Evolutionary conservation across 2,113 vertebrate species (phyloP), one percentile per base, ranked within the genome.

Genomic region (Enhydra lutris): DNA sequence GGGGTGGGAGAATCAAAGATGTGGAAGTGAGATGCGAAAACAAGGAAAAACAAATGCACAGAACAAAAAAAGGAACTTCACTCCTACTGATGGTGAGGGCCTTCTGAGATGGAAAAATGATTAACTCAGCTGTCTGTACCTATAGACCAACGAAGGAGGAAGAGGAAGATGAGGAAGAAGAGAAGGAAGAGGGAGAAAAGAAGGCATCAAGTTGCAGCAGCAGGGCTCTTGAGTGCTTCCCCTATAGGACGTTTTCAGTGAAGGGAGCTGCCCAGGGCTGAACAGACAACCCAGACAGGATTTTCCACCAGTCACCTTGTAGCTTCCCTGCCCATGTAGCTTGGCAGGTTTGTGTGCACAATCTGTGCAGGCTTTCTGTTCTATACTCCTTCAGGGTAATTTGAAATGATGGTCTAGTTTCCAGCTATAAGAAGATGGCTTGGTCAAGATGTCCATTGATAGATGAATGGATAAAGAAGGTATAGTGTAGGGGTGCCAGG

Each of bases 151-250:
- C n/a, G 7, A 6, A 67, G 34, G 3, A 36, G 34, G 5, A 42
- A 5, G 17, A 61, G 26, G 36, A 50, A 7, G 34, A 52, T 4
- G 42, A 8, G 23, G 65, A 11, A 8, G 8, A 36, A 17, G 36
- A 47, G 14, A 15, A n/a, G 31, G 31, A 24, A 3, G 87, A 23
- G 13, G 55, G n/a, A 23, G 4, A 24, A 52, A 11, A 14, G 87
- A 29, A 57, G 4, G 20, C 4, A 39, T 18, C 20, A 67, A 59
- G 42, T 2, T 0, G n/a, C 10, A 74, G 29, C 31, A 57, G 36
- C 26, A 74, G 59, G 39, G 23, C 10, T 47, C 1, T 4, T 36
- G 26, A 20, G 42, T 1, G 0, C 14, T 52, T 23, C n/a, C 2
- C 20, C 20, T 24, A 6, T 13, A 34, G 9, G 31, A 31, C 10